Base-by-base conservation (phyloP, 2,113 vertebrate genomes). In the Gavia stellata region DNA sequence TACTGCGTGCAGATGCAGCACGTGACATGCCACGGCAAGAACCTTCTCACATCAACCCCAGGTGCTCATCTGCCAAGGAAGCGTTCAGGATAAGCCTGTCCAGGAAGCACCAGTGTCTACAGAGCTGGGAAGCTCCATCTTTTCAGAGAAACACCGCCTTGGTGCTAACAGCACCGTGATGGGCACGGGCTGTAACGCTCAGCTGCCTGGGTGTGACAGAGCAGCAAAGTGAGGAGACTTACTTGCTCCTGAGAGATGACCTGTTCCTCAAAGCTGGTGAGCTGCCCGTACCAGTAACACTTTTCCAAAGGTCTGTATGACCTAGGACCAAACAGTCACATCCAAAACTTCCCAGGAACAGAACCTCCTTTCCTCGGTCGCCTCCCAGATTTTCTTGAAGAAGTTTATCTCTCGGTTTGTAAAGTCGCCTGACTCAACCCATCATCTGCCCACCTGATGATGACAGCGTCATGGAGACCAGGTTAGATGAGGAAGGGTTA, bases 401-500 rank as follows among this genome's bases (percentile, higher is more conserved):
- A 67, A 8, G 8, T 74, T 49, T 53, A 50, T 75, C 81, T 18
- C 73, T 55, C 0, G 0, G 52, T 58, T 81, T 55, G 33, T 45
- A 19, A 83, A 50, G 49, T 0, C 74, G 68, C 53, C 68, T 62
- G 62, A 68, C 56, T 70, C 81, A 87, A 83, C 44, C 84, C 92
- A 90, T 81, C 88, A 44, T 63, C 80, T 83, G 92, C 92, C 94
- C 89, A 95, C 85, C 92, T 93, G 92, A 63, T 36, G 89, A 83
- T 74, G 90, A 95, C 79, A 94, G 68, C 17, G 14, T 52, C 1
- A 0, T 38, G 52, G 81, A 96, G 93, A 87, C 94, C 92, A 80
- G 67, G 86, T 79, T 53, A 96, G 97, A 96, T 90, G 90, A 85
- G 91, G 92, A 96, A 96, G 97, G 90, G 96, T 92, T 96, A 98